Base-by-base conservation (phyloP, 2,797 vertebrate species). In the Cynodonichthys magdalenae region DNA sequence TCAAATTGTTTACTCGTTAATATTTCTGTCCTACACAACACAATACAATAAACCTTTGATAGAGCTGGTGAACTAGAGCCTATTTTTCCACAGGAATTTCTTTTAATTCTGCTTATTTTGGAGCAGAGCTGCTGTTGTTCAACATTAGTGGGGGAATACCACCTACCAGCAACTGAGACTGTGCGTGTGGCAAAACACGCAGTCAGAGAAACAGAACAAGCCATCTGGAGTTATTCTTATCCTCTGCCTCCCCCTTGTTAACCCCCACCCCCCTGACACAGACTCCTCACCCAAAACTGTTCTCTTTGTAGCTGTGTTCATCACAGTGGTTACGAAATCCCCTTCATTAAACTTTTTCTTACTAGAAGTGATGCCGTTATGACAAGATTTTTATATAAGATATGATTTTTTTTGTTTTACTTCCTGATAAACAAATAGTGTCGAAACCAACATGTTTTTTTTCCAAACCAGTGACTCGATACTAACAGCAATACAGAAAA, bases 221-320 rank as follows among this genome's bases (percentile, higher is more conserved):
- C 66, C 79, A 83, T 86, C 80, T 86, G 77, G 77, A 80, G 53
- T 83, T 74, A 71, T 69, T 88, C 63, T 81, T 20, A 20, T 19
- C 14, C 55, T 74, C 50, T 50, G 46, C 29, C 58, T 31, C 75
- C 74, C 80, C 73, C 55, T 36, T 53, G 15, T 53, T 27, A 10
- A 7, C 24, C 39, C 62, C 34, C 71, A 75, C 77, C 63, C 66
- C 41, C 69, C 71, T 53, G 18, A 39, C 47, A 47, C 12, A 54
- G 42, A 29, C 19, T 28, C 42, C 15, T 41, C n/a, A 48, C 15
- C 17, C 67, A 66, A 65, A 59, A 56, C 24, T 49, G 61, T 62
- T 39, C 59, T 20, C 29, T 59, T 34, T 67, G 58, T 54, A 29
- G 28, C 55, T 41, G 46, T 19, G 9, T 55, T 70, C 5, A 19